phyloP scores from a whole-genome alignment of 1,140 invertebrate species.

The Lutraria rhynchaena region DNA sequence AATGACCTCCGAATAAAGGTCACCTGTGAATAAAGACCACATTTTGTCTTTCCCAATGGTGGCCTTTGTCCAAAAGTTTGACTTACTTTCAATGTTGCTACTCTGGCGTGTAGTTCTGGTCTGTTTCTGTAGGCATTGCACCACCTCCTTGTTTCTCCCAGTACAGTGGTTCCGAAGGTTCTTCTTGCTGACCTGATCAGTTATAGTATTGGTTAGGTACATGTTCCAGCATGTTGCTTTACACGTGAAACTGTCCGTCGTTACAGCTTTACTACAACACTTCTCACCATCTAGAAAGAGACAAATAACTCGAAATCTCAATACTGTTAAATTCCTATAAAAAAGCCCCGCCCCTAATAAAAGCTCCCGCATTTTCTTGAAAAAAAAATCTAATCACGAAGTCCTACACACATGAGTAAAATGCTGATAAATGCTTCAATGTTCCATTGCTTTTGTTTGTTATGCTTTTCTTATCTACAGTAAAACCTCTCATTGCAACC shows the following conservation, averaged over 20 bases:
- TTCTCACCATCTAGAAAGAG: conserved; percentile 58
- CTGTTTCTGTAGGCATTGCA: conserved; percentile 63
- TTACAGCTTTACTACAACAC: conserved; percentile 63
- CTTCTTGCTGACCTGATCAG: conserved; percentile 25
- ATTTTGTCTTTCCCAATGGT: too few species aligned
- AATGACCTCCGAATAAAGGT: too few species aligned
- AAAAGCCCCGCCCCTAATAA: too few species aligned
- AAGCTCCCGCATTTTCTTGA: too few species aligned
- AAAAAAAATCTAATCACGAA: too few species aligned
- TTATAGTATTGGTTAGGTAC: conserved; percentile 61
- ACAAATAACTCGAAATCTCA: background rate
- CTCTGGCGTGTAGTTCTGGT: conserved; percentile 48
- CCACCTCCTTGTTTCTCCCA: conserved; percentile 53
- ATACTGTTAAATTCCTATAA: background rate
- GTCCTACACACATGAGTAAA: too few species aligned
- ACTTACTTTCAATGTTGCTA: conserved; percentile 35
- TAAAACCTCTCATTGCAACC: too few species aligned
- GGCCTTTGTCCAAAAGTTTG: too few species aligned
- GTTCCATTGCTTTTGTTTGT: too few species aligned
- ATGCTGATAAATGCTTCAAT: too few species aligned
- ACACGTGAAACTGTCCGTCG: conserved; percentile 53
- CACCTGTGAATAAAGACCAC: too few species aligned
- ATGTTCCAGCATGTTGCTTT: conserved; percentile 64
- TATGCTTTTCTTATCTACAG: too few species aligned
- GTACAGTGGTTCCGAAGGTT: conserved; percentile 64